Percentiles rank a stretch among this genome's conserved stretches.
phyloP scores from a whole-genome alignment of 2,797 vertebrate genomes.

The Argentina silus region DNA sequence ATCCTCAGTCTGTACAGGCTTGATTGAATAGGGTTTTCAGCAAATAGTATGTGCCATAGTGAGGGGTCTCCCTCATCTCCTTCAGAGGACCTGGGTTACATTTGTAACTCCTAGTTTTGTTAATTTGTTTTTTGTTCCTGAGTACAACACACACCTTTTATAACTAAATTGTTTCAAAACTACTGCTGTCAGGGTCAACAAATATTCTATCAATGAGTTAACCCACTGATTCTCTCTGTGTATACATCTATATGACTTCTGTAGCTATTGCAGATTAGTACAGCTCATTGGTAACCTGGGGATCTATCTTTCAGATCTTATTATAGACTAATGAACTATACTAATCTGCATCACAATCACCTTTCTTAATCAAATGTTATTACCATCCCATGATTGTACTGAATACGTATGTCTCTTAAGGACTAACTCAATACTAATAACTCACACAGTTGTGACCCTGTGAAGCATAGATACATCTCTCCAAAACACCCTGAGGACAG shows the following conservation, averaged over 20 bases:
- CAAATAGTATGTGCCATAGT: no score
- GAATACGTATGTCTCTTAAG: conserved; percentile 30
- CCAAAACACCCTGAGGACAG: conserved; percentile 41
- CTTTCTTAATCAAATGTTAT: conserved; percentile 31
- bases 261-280: not conserved
- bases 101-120: no score
- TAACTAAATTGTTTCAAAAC: not conserved
- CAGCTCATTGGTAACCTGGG: no score
- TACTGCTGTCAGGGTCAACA: not conserved
- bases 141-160: no score
- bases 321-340: conserved; percentile 14
- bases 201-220: not conserved
- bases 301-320: no score
- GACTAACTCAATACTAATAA: conserved; percentile 67
- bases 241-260: no score
- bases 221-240: not conserved
- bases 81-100: no score
- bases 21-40: no score
- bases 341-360: conserved; percentile 20
- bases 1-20: no score
- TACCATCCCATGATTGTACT: conserved; percentile 7
- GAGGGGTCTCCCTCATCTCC: no score
- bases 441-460: conserved; percentile 45
- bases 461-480: conserved; percentile 51
- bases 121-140: no score